These are phyloP conservation scores for Neodiprion virginianus DNA, from an alignment of 1,140 invertebrate species.

Conservation along the genomic window DNA sequence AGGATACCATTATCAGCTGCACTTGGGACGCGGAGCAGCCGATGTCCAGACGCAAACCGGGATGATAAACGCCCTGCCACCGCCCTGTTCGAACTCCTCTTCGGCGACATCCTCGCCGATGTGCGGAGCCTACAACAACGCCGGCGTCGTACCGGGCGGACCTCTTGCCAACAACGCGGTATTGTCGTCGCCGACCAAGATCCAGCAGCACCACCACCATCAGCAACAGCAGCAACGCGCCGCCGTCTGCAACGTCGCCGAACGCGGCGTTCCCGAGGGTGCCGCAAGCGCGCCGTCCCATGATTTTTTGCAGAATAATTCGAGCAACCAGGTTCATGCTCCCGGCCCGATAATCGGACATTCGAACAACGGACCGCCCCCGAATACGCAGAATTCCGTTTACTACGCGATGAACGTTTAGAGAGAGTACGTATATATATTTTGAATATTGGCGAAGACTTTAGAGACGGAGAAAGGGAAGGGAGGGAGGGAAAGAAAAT, in stretches of 20 bases:
- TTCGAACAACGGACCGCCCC: slow-evolving; percentile 44
- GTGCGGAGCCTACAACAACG: not conserved
- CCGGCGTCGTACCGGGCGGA: slow-evolving; percentile 29
- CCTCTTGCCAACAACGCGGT: slow-evolving; percentile 58
- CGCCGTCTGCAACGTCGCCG: slow-evolving; percentile 56
- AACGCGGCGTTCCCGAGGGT: slow-evolving; percentile 70
- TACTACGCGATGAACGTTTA: slow-evolving; percentile 63
- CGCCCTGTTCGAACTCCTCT: not conserved
- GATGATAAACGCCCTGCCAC: not conserved
- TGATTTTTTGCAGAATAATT: slow-evolving; percentile 49
- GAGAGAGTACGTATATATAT: slow-evolving; percentile 24
- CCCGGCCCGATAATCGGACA: slow-evolving; percentile 22
- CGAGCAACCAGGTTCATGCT: slow-evolving; percentile 12
- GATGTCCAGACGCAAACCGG: slow-evolving; percentile 12
- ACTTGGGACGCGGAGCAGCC: slow-evolving; percentile 28
- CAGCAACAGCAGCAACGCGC: slow-evolving; percentile 33
- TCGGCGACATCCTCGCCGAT: not conserved
- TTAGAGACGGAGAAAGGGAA: no score
- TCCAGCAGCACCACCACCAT: slow-evolving; percentile 38
- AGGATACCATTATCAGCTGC: slow-evolving; percentile 31
- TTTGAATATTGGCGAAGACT: no score
- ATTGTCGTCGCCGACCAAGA: slow-evolving; percentile 48
- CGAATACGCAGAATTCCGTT: slow-evolving; percentile 56
- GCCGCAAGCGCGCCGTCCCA: slow-evolving; percentile 67
- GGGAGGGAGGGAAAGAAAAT: no score